Evolutionary conservation across 2,797 vertebrate species (phyloP).

Genomic region (Sebastes miniatus): DNA sequence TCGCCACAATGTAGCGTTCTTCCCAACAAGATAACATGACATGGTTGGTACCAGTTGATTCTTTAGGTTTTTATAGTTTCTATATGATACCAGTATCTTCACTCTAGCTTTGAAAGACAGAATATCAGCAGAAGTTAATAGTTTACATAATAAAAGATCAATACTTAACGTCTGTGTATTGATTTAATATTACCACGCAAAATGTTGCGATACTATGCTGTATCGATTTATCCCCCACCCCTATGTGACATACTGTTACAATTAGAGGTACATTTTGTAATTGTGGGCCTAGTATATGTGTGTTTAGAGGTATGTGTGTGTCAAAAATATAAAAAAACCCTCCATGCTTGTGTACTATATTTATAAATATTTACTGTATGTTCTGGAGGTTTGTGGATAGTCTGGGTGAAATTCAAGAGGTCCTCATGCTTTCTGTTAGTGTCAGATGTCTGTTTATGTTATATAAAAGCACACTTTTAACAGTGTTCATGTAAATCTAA

Average conservation of each 20-base stretch:
- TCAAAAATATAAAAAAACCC: neutral
- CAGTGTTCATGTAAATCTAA: neutral
- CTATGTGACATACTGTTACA: no score
- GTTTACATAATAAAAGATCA: no score
- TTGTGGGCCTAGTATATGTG: neutral
- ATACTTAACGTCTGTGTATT: no score
- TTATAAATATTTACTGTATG: slow-evolving; percentile 10
- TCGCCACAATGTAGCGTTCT: no score
- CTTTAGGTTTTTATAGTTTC: no score
- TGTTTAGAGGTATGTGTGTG: neutral
- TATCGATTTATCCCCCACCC: no score
- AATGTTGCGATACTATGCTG: no score
- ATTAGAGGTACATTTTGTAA: neutral
- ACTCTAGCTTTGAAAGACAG: no score
- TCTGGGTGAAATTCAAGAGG: slow-evolving; percentile 11
- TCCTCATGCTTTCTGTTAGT: neutral
- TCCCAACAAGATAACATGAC: no score
- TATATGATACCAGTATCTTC: no score
- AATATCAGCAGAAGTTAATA: no score
- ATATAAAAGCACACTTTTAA: slow-evolving; percentile 21
- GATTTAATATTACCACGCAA: neutral
- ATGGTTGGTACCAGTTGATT: no score
- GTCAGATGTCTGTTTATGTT: slow-evolving; percentile 11
- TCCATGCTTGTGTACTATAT: neutral
- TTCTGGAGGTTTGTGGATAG: neutral